phyloP scores from a whole-genome alignment of 2,888 invertebrate genomes.

The Metalampra italica region DNA sequence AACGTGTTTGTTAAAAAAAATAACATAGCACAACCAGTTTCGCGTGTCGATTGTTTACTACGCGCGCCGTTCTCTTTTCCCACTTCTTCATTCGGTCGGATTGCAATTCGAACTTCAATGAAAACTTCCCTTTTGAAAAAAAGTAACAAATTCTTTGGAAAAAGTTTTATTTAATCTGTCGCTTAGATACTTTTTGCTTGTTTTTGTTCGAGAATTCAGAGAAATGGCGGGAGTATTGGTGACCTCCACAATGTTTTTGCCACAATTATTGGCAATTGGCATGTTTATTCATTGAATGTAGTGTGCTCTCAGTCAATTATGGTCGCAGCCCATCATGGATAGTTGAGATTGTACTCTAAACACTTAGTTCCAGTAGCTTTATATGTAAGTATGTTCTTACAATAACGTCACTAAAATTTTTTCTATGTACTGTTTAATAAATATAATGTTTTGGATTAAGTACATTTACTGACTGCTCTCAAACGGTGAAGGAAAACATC shows the following conservation, averaged over 20 bases:
- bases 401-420: no score
- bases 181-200: constrained; percentile 17
- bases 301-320: constrained; percentile 44
- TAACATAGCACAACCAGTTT: constrained; percentile 51
- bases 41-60: constrained; percentile 50
- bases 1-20: constrained; percentile 58
- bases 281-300: constrained; percentile 32
- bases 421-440: no score
- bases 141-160: constrained; percentile 4
- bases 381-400: no score
- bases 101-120: constrained; percentile 35
- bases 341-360: background rate
- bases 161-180: background rate
- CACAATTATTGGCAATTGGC: constrained; percentile 59
- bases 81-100: constrained; percentile 43
- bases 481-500: no score
- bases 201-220: constrained; percentile 15
- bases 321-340: constrained; percentile 19
- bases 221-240: constrained; percentile 23
- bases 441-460: no score
- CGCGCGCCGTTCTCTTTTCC: constrained; percentile 20
- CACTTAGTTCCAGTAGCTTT: no score
- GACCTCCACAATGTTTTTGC: constrained; percentile 47
- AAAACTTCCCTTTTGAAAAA: constrained; percentile 29
- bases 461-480: no score